phyloP scores from a whole-genome alignment of 2,113 vertebrate species.

The Carassius auratus region DNA sequence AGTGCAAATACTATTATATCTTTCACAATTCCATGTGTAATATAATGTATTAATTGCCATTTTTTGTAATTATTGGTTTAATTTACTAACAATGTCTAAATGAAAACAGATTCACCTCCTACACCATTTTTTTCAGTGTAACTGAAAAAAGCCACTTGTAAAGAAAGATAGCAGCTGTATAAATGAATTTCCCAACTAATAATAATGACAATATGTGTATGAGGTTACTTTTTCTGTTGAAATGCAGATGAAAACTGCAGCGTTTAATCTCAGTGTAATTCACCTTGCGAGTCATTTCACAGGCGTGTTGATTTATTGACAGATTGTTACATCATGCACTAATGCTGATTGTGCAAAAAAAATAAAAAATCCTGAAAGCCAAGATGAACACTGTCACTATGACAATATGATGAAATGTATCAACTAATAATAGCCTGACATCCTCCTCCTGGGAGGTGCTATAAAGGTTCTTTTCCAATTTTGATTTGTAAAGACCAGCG shows the following conservation, averaged over 20 bases:
- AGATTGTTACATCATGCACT: slow-evolving; percentile 8
- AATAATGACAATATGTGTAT: not conserved
- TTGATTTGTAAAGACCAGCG: slow-evolving; percentile 20
- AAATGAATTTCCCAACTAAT: not conserved
- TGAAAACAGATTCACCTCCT: too few species aligned
- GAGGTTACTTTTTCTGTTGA: not conserved
- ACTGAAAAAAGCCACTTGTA: not conserved
- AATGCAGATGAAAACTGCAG: not conserved
- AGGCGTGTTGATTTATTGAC: slow-evolving; percentile 7
- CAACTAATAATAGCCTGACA: slow-evolving; percentile 6
- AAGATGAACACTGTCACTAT: not conserved
- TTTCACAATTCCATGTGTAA: too few species aligned
- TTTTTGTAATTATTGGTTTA: too few species aligned
- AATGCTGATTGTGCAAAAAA: not conserved
- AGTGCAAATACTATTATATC: not conserved
- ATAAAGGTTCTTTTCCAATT: slow-evolving; percentile 36
- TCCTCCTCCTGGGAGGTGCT: not conserved
- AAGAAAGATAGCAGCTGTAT: not conserved
- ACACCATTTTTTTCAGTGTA: not conserved
- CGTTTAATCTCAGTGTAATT: not conserved
- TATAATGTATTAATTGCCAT: too few species aligned
- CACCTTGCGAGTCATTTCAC: not conserved
- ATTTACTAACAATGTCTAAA: too few species aligned
- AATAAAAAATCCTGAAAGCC: not conserved
- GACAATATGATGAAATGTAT: slow-evolving; percentile 3